Evolutionary conservation across 1,140 invertebrate species (phyloP), one percentile per base, ranked within the genome.

Genomic region (Pseudomyrmex sp.): DNA sequence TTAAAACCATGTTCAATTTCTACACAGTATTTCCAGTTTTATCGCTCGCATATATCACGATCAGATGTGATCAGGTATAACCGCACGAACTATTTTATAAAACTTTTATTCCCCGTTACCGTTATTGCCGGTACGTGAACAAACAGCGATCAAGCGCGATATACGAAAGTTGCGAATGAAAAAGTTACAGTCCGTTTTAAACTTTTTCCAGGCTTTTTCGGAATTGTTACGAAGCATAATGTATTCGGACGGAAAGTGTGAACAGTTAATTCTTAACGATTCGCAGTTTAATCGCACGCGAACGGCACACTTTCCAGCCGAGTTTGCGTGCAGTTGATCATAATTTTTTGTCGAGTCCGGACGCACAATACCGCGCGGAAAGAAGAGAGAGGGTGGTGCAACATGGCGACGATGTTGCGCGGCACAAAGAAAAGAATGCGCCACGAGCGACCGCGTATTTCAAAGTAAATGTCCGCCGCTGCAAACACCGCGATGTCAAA

Each of bases 271-370:
- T 80, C 76, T 80, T 80, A 15, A 56, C 76, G 44, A 80, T 80
- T 61, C 76, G 66, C 44, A 80, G 44, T 80, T 80, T 80, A 80
- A 80, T 80, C 66, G 66, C 66, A 48, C 76, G 54, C 54, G 66
- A 26, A 26, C 66, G 66, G 23, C 76, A 72, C 66, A 80, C 76
- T 80, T 80, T 80, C 50, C 76, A 58, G 59, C 76, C 66, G 66
- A 80, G 66, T 80, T 80, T 80, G 66, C 65, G 54, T 72, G 72
- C 46, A 61, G 76, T 80, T 80, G 76, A 80, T 80, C 76, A 72
- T 72, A 72, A 59, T 72, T 61, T 54, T 18, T 20, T 44, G 61
- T 23, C 68, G 58, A 44, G 44, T 50, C 20, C 12, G 23, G n/a
- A 70, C 44, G 66, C 46, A 72, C 76, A 80, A 80, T 80, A 70